phyloP scores from a whole-genome alignment of 2,888 invertebrate species.

The Lithophane socia region DNA sequence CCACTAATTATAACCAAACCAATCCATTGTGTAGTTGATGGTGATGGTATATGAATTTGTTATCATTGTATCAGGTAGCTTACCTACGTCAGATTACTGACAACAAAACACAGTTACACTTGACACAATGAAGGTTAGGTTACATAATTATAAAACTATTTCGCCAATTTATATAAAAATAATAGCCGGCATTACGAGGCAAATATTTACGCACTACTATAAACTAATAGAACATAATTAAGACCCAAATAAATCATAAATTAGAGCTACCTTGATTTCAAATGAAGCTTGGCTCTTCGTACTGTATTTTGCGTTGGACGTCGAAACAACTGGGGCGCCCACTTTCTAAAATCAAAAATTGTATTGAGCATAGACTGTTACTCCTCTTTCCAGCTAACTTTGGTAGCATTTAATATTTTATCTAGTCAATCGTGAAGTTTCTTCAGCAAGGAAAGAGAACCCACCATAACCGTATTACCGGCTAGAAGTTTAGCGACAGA shows the following conservation, averaged over 20 bases:
- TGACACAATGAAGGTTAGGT: constrained; percentile 87
- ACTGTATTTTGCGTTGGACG: constrained; percentile 89
- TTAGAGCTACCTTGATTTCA: constrained; percentile 89
- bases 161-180: constrained; percentile 24
- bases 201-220: not conserved
- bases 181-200: constrained; percentile 17
- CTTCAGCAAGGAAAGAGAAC: constrained; percentile 61
- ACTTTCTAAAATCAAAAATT: constrained; percentile 80
- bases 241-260: constrained; percentile 24
- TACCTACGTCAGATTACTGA: constrained; percentile 41
- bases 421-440: constrained; percentile 22
- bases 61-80: constrained; percentile 30
- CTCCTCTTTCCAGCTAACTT: not conserved
- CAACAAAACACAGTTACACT: constrained; percentile 72
- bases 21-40: not conserved
- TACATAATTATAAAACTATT: constrained; percentile 81
- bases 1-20: not conserved
- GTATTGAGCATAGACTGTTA: constrained; percentile 4
- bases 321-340: constrained; percentile 76
- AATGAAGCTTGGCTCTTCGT: constrained; percentile 91
- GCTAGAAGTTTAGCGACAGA: constrained; percentile 81
- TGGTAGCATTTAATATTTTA: constrained; percentile 11
- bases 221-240: not conserved
- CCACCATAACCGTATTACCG: constrained; percentile 80
- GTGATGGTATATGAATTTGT: constrained; percentile 1